These are phyloP conservation scores for Parotia lawesii DNA, from an alignment of 2,113 vertebrate species.

Conservation along the genomic window DNA sequence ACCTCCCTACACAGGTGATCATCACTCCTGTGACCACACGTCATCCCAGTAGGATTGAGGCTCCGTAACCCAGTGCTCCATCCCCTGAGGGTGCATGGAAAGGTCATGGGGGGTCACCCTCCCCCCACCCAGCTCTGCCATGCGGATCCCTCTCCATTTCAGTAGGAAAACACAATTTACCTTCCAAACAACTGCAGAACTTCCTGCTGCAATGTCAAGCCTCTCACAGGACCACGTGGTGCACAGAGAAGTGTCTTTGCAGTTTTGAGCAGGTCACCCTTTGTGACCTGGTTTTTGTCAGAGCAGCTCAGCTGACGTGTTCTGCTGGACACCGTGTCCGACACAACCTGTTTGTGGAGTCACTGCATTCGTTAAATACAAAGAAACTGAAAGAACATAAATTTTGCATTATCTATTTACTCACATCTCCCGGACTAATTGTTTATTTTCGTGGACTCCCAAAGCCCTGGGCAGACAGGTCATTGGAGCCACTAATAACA, in stretches of 20 bases:
- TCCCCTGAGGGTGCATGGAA: background rate
- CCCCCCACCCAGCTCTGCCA: background rate
- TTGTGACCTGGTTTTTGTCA: background rate
- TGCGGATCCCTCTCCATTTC: background rate
- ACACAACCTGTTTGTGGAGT: background rate
- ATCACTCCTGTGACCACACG: background rate
- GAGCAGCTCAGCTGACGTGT: background rate
- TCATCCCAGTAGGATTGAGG: rapidly evolving
- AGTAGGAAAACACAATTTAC: background rate
- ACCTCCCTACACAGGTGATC: rapidly evolving
- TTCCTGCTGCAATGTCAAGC: background rate
- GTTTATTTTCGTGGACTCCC: background rate
- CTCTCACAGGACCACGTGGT: background rate
- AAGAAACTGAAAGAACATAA: background rate
- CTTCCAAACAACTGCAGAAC: background rate
- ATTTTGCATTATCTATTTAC: background rate
- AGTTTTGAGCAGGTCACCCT: background rate
- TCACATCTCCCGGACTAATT: background rate
- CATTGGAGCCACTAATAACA: background rate
- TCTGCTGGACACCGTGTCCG: background rate
- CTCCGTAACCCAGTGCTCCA: rapidly evolving
- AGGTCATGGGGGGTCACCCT: no score
- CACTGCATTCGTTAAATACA: background rate
- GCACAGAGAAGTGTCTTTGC: background rate
- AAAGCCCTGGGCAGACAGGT: background rate